These are phyloP conservation scores for Microcebus griseorufus DNA, from an alignment of 2,113 vertebrate genomes.

Conservation along the genomic window DNA sequence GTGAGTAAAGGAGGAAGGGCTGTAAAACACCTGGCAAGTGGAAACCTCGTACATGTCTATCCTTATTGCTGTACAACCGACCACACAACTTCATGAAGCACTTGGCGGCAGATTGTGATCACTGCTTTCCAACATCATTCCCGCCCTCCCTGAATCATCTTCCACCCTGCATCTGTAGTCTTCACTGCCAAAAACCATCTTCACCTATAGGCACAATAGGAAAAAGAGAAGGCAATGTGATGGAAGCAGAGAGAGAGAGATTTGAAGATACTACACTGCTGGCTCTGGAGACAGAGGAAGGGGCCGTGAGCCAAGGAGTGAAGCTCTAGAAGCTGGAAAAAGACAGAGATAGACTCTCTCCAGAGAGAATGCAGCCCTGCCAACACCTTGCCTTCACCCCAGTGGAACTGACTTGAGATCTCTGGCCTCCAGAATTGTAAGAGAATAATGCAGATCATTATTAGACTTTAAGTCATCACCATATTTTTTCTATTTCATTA, in stretches of 20 bases:
- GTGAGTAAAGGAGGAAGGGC: neutral
- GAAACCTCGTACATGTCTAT: neutral
- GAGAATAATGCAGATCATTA: neutral
- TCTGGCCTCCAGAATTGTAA: neutral
- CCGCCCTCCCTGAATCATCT: neutral
- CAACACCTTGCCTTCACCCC: neutral
- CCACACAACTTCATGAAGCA: neutral
- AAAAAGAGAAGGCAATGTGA: neutral
- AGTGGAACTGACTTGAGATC: neutral
- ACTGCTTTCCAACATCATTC: neutral
- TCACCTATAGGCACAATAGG: neutral
- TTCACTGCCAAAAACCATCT: neutral
- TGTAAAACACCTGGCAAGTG: neutral
- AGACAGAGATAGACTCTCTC: neutral
- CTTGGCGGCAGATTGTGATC: no score
- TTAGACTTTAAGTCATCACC: neutral
- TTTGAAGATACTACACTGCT: neutral
- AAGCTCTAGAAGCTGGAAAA: neutral
- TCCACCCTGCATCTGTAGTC: neutral
- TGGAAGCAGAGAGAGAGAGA: neutral
- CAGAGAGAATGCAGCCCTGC: rapidly evolving
- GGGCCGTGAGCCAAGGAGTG: neutral
- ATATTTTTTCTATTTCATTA: neutral
- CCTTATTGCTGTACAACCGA: neutral
- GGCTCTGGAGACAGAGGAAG: neutral